Percentiles rank a stretch among this genome's conserved stretches.
Conservation (phyloP, 2,888 invertebrate genomes). For the Tigriopus californicus region DNA sequence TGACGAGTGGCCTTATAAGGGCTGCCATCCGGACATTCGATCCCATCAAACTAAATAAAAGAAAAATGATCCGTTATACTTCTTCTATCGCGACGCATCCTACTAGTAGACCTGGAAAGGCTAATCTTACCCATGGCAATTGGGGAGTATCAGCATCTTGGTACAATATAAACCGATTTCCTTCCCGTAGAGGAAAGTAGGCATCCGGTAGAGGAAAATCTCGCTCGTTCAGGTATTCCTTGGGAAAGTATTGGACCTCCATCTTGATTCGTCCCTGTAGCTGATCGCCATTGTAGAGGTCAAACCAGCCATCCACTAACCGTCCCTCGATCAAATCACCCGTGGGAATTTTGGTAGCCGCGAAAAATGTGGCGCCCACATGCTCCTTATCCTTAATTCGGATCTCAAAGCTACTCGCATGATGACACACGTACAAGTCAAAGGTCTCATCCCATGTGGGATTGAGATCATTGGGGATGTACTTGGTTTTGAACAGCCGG, state of each 20-base stretch:
- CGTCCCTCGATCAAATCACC: not conserved
- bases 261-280: conserved; percentile 18
- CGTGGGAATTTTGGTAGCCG: not conserved
- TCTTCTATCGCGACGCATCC: too few species aligned
- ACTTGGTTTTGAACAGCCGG: conserved; percentile 19
- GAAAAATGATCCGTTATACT: too few species aligned
- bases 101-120: too few species aligned
- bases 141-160: conserved; percentile 20
- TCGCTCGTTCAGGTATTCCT: conserved; percentile 15
- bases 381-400: conserved; percentile 12
- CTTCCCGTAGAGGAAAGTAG: conserved; percentile 18
- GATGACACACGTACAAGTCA: conserved; percentile 17
- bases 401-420: conserved; percentile 1
- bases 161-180: conserved; percentile 18
- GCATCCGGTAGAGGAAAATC: conserved; percentile 19
- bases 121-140: conserved; percentile 13
- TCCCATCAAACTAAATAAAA: conserved; percentile 16
- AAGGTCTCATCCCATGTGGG: conserved; percentile 20
- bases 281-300: conserved; percentile 12
- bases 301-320: conserved; percentile 10
- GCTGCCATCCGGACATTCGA: conserved; percentile 16
- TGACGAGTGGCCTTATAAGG: conserved; percentile 18
- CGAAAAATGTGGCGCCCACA: conserved; percentile 5
- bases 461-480: conserved; percentile 19
- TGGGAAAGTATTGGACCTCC: conserved; percentile 17